A percentile compares a stretch with the other conserved stretches of the same genome.
Evolutionary conservation across 2,888 invertebrate species (phyloP).

Genomic region (Andrena dorsata): DNA sequence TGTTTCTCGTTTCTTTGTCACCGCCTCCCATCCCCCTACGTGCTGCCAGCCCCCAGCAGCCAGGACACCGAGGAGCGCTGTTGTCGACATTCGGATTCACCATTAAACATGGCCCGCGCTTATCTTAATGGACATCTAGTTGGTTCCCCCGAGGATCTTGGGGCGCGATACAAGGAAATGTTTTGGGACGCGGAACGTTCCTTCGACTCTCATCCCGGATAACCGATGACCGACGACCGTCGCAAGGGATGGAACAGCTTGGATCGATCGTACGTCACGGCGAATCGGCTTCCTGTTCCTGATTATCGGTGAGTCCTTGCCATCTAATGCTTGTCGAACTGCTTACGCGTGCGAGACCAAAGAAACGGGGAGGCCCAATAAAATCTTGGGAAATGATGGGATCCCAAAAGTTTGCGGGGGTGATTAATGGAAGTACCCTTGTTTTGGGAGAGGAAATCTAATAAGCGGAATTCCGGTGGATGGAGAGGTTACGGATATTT

Average conservation of each 20-base stretch:
- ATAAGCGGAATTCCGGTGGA: background rate
- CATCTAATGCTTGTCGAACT: background rate
- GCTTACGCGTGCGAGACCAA: background rate
- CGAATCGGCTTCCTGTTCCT: slow-evolving; percentile 23
- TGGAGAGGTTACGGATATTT: background rate
- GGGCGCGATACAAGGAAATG: slow-evolving; percentile 36
- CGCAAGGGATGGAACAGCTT: background rate
- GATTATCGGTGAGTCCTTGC: slow-evolving; percentile 26
- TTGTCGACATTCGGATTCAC: slow-evolving; percentile 77
- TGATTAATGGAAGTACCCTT: background rate
- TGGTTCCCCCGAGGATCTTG: slow-evolving; percentile 60
- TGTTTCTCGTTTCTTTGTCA: slow-evolving; percentile 69
- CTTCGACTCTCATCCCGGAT: slow-evolving; percentile 37
- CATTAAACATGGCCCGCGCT: slow-evolving; percentile 75
- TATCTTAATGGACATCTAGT: slow-evolving; percentile 80
- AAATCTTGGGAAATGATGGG: slow-evolving; percentile 1
- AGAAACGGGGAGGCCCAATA: slow-evolving; percentile 7
- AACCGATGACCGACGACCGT: slow-evolving; percentile 29
- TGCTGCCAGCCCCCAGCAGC: slow-evolving; percentile 28
- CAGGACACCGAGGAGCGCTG: slow-evolving; percentile 38
- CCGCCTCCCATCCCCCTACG: slow-evolving; percentile 3
- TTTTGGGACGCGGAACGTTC: slow-evolving; percentile 33
- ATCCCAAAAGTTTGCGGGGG: slow-evolving; percentile 1
- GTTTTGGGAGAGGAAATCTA: background rate
- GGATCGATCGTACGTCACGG: slow-evolving; percentile 9